Evolutionary conservation across 2,113 vertebrate genomes (phyloP).

Genomic region (Nycticorax nycticorax): DNA sequence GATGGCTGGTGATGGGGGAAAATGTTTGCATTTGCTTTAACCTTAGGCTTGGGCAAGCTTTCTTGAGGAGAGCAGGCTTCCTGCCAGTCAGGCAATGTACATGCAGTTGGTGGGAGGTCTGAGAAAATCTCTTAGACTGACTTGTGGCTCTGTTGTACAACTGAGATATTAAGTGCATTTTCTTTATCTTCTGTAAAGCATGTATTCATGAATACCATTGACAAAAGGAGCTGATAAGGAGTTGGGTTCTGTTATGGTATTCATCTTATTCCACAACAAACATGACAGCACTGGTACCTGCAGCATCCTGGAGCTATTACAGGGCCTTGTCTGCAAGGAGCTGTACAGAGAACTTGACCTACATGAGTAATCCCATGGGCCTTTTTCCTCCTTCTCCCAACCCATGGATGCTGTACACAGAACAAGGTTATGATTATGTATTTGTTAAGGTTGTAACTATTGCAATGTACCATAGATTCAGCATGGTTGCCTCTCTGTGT

Average conservation of each 20-base stretch:
- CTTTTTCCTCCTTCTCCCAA: background rate
- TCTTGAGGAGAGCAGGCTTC: background rate
- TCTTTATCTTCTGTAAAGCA: background rate
- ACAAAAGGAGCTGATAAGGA: background rate
- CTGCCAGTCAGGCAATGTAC: background rate
- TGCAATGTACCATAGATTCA: background rate
- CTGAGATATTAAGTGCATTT: background rate
- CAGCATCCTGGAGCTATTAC: background rate
- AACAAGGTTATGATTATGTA: background rate
- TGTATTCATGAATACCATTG: fast-evolving
- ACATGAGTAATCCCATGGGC: background rate
- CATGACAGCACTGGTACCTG: background rate
- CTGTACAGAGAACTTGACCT: background rate
- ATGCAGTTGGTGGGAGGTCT: background rate
- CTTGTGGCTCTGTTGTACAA: background rate
- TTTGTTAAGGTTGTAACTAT: background rate
- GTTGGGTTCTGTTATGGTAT: background rate
- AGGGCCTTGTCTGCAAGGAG: background rate
- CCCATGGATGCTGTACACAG: background rate
- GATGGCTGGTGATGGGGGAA: background rate
- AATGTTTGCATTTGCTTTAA: background rate
- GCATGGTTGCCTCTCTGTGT: background rate
- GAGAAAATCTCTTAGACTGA: background rate
- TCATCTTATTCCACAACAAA: background rate
- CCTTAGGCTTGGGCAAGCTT: background rate